Evolutionary conservation across 92 coral and sea anemone species (phyloP).

Genomic region (Palythoa caribaeorum): DNA sequence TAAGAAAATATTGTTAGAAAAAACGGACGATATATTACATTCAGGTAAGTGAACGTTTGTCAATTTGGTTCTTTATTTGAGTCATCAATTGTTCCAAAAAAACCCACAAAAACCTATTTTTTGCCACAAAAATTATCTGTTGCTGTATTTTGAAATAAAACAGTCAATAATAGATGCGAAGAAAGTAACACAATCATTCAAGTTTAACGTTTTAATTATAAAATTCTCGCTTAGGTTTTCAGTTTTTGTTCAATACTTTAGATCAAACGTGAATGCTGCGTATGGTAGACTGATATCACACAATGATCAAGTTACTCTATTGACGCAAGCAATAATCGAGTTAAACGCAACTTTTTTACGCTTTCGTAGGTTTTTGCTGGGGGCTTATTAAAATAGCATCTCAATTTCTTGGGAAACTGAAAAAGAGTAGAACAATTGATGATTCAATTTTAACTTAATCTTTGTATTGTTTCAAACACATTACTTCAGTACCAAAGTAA

Average conservation of each 20-base stretch:
- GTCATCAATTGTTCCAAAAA: neutral
- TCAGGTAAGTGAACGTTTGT: constrained; percentile 44
- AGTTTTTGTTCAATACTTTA: neutral
- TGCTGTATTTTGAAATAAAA: neutral
- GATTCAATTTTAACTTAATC: neutral
- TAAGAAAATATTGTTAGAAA: constrained; percentile 36
- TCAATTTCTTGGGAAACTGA: neutral
- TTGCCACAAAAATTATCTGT: neutral
- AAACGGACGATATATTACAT: constrained; percentile 15
- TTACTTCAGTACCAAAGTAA: neutral
- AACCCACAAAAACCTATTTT: neutral
- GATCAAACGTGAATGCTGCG: neutral
- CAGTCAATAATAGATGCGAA: neutral
- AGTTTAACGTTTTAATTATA: neutral
- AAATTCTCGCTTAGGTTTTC: neutral
- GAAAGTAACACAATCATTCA: neutral
- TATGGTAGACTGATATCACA: neutral
- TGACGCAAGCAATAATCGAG: no score
- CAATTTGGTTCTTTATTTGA: neutral
- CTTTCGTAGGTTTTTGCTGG: no score
- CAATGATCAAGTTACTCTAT: no score
- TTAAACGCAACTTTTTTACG: no score
- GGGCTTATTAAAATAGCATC: neutral
- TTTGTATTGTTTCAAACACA: neutral
- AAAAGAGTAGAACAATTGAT: neutral